These are phyloP conservation scores for Remorina albescens DNA, from an alignment of 2,797 vertebrate species.

Conservation along the genomic window DNA sequence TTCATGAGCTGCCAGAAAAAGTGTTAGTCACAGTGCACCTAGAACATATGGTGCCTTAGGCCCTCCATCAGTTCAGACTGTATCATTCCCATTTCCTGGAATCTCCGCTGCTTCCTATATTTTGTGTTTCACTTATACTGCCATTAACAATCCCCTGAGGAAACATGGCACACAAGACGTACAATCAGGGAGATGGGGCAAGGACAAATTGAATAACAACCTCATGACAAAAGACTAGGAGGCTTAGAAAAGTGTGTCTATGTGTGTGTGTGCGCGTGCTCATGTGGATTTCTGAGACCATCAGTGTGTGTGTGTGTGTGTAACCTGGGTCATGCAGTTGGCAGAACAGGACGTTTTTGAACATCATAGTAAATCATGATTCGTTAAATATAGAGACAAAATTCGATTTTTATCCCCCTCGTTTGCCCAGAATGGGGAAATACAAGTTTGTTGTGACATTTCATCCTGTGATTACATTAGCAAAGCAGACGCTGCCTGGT, in stretches of 20 bases:
- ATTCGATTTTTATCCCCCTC: constrained; percentile 3
- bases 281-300: constrained; percentile 2
- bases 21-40: constrained; percentile 65
- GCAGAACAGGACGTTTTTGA: not conserved
- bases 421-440: constrained; percentile 17
- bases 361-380: constrained; percentile 30
- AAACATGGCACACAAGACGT: constrained; percentile 67
- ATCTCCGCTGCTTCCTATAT: constrained; percentile 76
- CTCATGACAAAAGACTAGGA: constrained; percentile 60
- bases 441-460: constrained; percentile 71
- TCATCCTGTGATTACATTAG: constrained; percentile 74
- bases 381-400: constrained; percentile 41
- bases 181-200: constrained; percentile 58
- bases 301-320: not conserved
- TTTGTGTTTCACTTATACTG: constrained; percentile 78
- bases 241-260: constrained; percentile 28
- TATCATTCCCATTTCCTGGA: constrained; percentile 81
- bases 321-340: constrained; percentile 9
- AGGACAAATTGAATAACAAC: constrained; percentile 75
- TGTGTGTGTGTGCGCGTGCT: constrained; percentile 3
- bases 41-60: constrained; percentile 74
- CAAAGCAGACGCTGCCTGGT: constrained; percentile 52
- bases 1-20: constrained; percentile 50
- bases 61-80: constrained; percentile 62
- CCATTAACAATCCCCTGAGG: constrained; percentile 81